Conservation (phyloP, 2,888 invertebrate species). For the Synergus laeviventris region DNA sequence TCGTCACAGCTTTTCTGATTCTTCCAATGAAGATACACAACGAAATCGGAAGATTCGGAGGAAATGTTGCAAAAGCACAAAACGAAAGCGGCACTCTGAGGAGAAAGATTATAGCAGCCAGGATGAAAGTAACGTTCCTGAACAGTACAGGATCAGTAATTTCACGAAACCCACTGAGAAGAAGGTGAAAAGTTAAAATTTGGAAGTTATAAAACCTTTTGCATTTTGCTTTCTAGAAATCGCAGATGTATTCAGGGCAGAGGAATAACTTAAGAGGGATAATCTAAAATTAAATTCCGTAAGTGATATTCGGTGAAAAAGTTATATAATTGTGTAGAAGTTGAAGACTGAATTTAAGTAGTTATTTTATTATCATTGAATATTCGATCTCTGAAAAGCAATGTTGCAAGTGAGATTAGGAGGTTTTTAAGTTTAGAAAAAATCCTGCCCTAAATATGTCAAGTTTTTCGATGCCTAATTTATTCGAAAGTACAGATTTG, state of each 20-base stretch:
- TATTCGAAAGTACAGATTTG: not conserved
- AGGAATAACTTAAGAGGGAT: constrained; percentile 1
- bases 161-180: constrained; percentile 15
- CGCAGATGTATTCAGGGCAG: not conserved
- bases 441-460: not conserved
- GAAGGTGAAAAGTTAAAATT: constrained; percentile 24
- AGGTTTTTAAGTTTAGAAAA: not conserved
- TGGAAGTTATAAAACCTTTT: not conserved
- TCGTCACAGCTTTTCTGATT: not conserved
- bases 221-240: constrained; percentile 5
- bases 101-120: constrained; percentile 22
- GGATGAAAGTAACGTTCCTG: constrained; percentile 25
- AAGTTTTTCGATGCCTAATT: not conserved
- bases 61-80: not conserved
- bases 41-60: not conserved
- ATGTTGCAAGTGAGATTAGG: not conserved
- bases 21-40: not conserved
- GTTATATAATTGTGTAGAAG: not conserved
- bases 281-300: constrained; percentile 5
- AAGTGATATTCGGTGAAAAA: not conserved
- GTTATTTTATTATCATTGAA: not conserved
- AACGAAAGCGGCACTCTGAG: constrained; percentile 18
- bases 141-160: constrained; percentile 30
- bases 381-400: not conserved
- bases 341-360: constrained; percentile 35